Evolutionary conservation across 2,888 invertebrate genomes (phyloP).

Genomic region (Onchidella celtica): DNA sequence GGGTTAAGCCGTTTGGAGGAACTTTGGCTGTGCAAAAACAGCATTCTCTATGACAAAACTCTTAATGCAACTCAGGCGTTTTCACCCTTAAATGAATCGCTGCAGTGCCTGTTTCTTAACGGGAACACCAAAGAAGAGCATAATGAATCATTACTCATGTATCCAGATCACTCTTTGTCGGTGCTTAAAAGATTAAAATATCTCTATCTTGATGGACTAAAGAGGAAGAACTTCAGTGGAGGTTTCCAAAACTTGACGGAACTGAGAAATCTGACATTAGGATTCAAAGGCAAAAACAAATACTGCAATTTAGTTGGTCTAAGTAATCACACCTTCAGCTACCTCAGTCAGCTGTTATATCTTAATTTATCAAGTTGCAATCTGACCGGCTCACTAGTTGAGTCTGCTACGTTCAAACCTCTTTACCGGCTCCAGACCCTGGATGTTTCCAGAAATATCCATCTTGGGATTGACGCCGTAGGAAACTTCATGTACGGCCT

Average conservation of each 20-base stretch:
- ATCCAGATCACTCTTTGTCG: conserved; percentile 43
- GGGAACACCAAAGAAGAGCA: conserved; percentile 3
- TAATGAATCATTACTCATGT: neutral
- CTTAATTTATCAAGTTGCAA: conserved; percentile 45
- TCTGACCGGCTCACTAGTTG: neutral
- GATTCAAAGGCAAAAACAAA: conserved; percentile 1
- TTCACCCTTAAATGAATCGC: conserved; percentile 6
- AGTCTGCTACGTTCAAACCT: neutral
- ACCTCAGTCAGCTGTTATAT: neutral
- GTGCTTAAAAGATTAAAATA: conserved; percentile 1
- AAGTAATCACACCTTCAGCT: conserved; percentile 15
- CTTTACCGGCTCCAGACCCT: conserved; percentile 13
- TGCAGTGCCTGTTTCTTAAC: conserved; percentile 20
- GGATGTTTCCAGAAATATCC: conserved; percentile 36
- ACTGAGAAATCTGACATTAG: conserved; percentile 26
- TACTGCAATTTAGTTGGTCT: conserved; percentile 24
- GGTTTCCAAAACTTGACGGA: neutral
- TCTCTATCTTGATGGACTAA: conserved; percentile 44
- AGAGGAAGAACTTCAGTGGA: neutral
- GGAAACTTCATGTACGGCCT: conserved; percentile 44
- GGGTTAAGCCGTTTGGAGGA: conserved; percentile 5
- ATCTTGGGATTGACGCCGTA: conserved; percentile 31
- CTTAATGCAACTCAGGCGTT: conserved; percentile 11
- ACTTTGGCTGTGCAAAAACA: conserved; percentile 24
- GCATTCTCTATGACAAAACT: neutral